Evolutionary conservation across 2,797 vertebrate genomes (phyloP).

Genomic region (Hipposideros larvatus): DNA sequence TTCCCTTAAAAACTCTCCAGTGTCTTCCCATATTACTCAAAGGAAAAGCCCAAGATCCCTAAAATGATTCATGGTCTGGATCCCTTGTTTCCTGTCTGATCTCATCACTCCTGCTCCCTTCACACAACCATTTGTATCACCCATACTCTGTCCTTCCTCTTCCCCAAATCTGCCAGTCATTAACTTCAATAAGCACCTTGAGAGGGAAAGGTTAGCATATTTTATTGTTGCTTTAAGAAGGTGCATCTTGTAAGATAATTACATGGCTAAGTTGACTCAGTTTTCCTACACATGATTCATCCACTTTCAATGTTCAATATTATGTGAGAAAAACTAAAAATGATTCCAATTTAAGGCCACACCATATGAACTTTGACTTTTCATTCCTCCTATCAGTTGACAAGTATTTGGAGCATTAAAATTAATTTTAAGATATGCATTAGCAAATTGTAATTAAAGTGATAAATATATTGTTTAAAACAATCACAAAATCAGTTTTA

Average conservation of each 20-base stretch:
- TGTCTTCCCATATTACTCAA: not conserved
- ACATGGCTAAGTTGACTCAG: not conserved
- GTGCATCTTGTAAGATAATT: not conserved
- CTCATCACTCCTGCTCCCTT: not conserved
- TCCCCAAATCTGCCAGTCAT: not conserved
- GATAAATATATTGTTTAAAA: conserved; percentile 38
- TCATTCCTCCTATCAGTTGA: not conserved
- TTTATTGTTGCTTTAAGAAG: not conserved
- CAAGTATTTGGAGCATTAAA: conserved; percentile 36
- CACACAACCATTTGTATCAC: not conserved
- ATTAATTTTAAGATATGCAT: not conserved
- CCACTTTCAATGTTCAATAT: not conserved
- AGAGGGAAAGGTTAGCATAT: not conserved
- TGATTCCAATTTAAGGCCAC: not conserved
- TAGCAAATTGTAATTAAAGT: conserved; percentile 36
- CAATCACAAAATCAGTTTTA: conserved; percentile 7
- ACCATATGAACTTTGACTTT: not conserved
- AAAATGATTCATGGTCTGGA: not conserved
- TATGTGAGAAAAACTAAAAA: not conserved
- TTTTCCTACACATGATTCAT: not conserved
- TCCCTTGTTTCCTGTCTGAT: not conserved
- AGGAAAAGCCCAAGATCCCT: not conserved
- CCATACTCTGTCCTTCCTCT: not conserved
- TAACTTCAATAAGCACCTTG: not conserved
- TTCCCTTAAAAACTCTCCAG: not conserved